Base-by-base conservation (phyloP, 2,797 vertebrate species). In the Labroides dimidiatus region DNA sequence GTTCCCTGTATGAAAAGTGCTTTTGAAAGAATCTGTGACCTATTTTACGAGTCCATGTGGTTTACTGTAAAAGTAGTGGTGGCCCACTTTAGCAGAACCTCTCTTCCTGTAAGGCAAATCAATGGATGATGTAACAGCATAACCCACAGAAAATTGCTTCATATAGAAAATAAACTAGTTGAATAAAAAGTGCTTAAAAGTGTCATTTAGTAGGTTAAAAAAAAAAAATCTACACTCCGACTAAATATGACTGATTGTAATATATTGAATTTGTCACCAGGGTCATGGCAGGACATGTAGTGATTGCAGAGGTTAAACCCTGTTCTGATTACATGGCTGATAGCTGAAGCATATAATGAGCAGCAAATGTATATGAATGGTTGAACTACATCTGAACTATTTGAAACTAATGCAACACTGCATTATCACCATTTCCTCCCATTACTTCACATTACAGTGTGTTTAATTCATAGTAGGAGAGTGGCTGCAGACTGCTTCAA, bases 281-380 rank as follows among this genome's bases (percentile, higher is more conserved):
- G 80, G 82, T 87, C 80, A 85, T 3, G 24, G 63, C 62, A 86
- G 85, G 82, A 82, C 82, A 85, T 71, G 60, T 23, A 70, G 51
- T 71, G 79, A 80, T 72, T 55, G 43, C 55, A 23, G 60, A 56
- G 77, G 77, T 70, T 62, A 60, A 78, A 79, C 65, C 24, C 59
- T 58, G 52, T 59, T 53, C 52, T 69, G 52, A 84, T 84, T 54
- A 66, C 24, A 19, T 17, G 21, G 14, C 33, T 67, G 75, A 81
- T 68, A 69, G 44, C 42, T 55, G 24, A 52, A 57, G 5, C 15
- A 21, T 57, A 30, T 72, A 72, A 84, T 78, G 60, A 75, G 15
- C 43, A 72, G 47, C 71, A 72, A 77, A 67, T 73, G 64, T 27
- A 54, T 56, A 53, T 64, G 64, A 57, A 75, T 70, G 41, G 7